Conservation (phyloP, 2,797 vertebrate genomes). For the Masticophis lateralis region DNA sequence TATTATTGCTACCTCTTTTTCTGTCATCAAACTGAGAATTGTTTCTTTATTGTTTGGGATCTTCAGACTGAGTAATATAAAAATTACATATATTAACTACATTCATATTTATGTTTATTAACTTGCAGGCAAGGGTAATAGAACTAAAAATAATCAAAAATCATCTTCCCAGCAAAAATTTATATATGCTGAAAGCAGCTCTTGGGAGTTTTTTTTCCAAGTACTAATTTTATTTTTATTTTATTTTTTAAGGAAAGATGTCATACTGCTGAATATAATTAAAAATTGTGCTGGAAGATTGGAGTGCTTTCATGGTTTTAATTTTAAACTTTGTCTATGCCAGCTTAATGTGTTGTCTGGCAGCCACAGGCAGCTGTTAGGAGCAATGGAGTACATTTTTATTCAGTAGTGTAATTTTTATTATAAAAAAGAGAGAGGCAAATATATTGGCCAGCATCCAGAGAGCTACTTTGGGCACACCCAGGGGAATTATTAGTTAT, state of each 20-base stretch:
- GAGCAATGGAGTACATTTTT: slow-evolving; percentile 10
- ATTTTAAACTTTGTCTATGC: slow-evolving; percentile 12
- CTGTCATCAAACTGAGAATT: background rate
- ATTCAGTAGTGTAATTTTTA: slow-evolving; percentile 20
- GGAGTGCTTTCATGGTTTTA: slow-evolving; percentile 11
- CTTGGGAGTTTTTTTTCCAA: background rate
- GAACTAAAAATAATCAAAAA: background rate
- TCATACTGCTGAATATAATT: slow-evolving; percentile 1
- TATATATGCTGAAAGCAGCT: background rate
- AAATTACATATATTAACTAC: background rate
- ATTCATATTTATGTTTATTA: background rate
- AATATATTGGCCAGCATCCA: slow-evolving; percentile 18
- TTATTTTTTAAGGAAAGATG: background rate
- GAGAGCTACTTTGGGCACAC: slow-evolving; percentile 15
- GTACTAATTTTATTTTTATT: background rate
- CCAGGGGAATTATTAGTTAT: background rate
- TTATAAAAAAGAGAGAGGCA: background rate
- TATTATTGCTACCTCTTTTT: background rate
- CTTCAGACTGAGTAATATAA: background rate
- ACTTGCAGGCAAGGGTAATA: background rate
- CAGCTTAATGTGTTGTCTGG: slow-evolving; percentile 24
- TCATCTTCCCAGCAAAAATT: background rate
- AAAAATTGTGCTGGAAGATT: background rate
- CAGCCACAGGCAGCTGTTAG: slow-evolving; percentile 9
- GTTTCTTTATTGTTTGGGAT: background rate